Evolutionary conservation across 2,797 vertebrate species (phyloP), one percentile per base, ranked within the genome.

Genomic region (Sebastes oblongus): DNA sequence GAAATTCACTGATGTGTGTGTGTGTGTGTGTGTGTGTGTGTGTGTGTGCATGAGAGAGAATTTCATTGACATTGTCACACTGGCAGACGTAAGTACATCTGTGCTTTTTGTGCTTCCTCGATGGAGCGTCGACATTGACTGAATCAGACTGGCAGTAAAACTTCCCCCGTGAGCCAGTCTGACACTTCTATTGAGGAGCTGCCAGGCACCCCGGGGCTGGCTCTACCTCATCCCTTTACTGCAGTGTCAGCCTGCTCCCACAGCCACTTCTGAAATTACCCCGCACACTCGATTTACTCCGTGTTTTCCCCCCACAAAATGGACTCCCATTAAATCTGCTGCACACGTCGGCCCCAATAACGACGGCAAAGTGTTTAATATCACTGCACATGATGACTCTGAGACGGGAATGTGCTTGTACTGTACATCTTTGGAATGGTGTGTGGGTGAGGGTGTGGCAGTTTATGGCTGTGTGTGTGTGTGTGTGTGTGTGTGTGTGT

Each of bases 181-280:
- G 94, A 94, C 92, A 93, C 86, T 82, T 91, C 85, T 89, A 89
- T 88, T 79, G 91, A 89, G 82, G 68, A 77, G 73, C 85, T 89
- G 88, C 88, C 86, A 89, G 88, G 77, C 71, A 65, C 85, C 84
- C 80, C 8, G 59, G 75, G 86, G 86, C 84, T 80, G 22, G 34
- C 78, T 89, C 86, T 77, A 88, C 90, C 86, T 92, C 83, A 90
- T 93, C 89, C 90, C 75, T 88, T 89, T 87, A 75, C 88, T 92
- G 93, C 92, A 84, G 86, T 82, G 90, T 92, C 91, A 93, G 91
- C 84, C 86, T 36, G 77, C 81, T 86, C 36, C 54, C 60, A 77
- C 62, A 82, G 75, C 75, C 85, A 62, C 84, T 87, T 80, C 84
- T 83, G 56, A 93, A 87, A 91, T 91, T 77, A 88, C 73, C 77